Percentiles rank a stretch among this genome's conserved stretches.
These are phyloP conservation scores for Helicolenus hilgendorfi DNA, from an alignment of 2,797 vertebrate species.

Conservation along the genomic window DNA sequence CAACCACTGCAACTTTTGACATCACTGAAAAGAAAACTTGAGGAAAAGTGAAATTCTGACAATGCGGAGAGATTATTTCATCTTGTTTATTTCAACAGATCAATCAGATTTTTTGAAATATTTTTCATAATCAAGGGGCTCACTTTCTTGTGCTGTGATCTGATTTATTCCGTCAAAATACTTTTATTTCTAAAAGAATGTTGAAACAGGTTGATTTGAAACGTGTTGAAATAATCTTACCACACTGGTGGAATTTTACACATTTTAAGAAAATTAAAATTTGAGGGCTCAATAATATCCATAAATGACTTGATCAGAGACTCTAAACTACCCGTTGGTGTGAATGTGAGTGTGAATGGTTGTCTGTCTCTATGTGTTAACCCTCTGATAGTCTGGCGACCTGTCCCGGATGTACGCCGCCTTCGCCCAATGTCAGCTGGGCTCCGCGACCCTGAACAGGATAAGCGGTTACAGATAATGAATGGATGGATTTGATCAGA, in stretches of 20 bases:
- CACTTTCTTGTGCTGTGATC: not conserved
- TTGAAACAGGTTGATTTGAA: not conserved
- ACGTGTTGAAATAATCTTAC: not conserved
- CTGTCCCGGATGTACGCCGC: no score
- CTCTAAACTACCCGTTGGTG: no score
- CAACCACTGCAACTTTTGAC: not conserved
- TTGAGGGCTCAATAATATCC: not conserved
- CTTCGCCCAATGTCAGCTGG: no score
- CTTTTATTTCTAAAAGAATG: not conserved
- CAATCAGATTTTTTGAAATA: not conserved
- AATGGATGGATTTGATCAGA: no score
- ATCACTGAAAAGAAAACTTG: not conserved
- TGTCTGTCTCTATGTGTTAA: no score
- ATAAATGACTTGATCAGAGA: not conserved
- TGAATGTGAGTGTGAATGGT: no score
- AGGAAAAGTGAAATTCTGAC: not conserved
- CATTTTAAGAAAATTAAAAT: not conserved
- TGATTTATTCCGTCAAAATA: not conserved
- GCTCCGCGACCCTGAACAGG: no score
- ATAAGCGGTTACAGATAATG: no score
- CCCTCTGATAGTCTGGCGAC: no score
- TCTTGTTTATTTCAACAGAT: not conserved
- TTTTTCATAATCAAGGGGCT: not conserved
- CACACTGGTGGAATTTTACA: not conserved
- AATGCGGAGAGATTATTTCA: not conserved